Percentiles rank a stretch among this genome's conserved stretches.
Conservation (phyloP, 92 coral and sea anemone genomes). For the Phenganax subtilis region DNA sequence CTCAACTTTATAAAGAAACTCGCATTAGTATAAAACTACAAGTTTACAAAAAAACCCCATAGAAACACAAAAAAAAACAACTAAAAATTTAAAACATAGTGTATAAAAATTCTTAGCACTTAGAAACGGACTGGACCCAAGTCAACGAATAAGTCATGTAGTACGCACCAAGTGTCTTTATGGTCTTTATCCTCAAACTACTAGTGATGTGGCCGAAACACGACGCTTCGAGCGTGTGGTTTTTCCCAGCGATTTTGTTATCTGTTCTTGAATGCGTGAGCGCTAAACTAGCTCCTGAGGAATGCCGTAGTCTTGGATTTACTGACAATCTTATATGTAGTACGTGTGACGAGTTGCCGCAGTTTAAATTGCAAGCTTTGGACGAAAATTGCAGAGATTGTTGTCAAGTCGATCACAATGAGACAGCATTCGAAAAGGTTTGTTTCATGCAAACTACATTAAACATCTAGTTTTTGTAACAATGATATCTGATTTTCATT, state of each 20-base stretch:
- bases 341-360: conserved; percentile 81
- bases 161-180: not conserved
- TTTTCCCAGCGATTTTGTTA: conserved; percentile 73
- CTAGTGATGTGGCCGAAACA: conserved; percentile 65
- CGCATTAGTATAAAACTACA: not conserved
- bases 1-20: not conserved
- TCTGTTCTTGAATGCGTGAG: conserved; percentile 58
- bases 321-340: conserved; percentile 87
- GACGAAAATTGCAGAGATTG: conserved; percentile 75
- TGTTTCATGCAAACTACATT: not conserved
- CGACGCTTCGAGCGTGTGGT: conserved; percentile 59
- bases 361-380: conserved; percentile 64
- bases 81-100: too few relatives aligned
- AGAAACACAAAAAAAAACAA: not conserved
- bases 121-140: conserved; percentile 44
- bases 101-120: conserved; percentile 10
- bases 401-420: conserved; percentile 86
- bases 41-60: not conserved
- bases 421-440: conserved; percentile 63
- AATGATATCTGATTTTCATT: too few relatives aligned
- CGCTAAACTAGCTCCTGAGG: conserved; percentile 74
- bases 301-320: conserved; percentile 78
- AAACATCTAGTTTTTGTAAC: too few relatives aligned
- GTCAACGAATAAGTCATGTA: conserved; percentile 25
- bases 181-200: not conserved